Evolutionary conservation across 2,113 vertebrate species (phyloP).

Genomic region (Peromyscus leucopus): DNA sequence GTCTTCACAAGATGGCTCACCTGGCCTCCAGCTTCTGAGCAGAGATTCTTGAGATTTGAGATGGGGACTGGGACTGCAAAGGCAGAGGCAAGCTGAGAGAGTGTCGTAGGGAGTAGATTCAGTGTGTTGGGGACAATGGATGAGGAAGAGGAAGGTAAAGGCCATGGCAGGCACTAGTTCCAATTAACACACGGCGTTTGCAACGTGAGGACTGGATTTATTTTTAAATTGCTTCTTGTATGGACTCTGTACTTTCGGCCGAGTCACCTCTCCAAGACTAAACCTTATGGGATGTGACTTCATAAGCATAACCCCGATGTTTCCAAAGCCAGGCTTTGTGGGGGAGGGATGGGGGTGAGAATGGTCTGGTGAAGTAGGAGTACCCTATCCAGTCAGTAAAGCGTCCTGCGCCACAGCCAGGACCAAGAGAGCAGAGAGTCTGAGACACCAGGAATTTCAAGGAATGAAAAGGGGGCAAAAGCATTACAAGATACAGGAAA

Average conservation of each 20-base stretch:
- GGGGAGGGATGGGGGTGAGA: neutral
- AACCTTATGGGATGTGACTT: slow-evolving; percentile 68
- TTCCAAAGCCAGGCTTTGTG: slow-evolving; percentile 56
- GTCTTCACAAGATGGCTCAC: neutral
- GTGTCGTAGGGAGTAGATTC: neutral
- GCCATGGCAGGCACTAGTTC: neutral
- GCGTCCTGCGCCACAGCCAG: neutral
- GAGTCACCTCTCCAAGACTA: slow-evolving; percentile 56
- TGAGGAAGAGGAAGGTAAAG: neutral
- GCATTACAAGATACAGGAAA: neutral
- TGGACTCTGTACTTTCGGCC: slow-evolving; percentile 68
- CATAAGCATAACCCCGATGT: slow-evolving; percentile 63
- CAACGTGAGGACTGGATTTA: slow-evolving; percentile 63
- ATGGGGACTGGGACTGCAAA: neutral
- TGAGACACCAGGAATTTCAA: neutral
- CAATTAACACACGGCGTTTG: neutral
- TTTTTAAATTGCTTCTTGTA: slow-evolving; percentile 68
- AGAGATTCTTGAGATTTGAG: neutral
- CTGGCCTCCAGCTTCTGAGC: neutral
- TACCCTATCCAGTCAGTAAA: neutral
- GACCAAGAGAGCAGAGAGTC: neutral
- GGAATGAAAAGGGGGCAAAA: neutral
- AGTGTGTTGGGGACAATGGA: neutral
- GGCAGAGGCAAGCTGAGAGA: too few species aligned
- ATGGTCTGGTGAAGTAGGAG: neutral